These are phyloP conservation scores for Trachelus iudaicus DNA, from an alignment of 2,888 invertebrate species.

Conservation along the genomic window DNA sequence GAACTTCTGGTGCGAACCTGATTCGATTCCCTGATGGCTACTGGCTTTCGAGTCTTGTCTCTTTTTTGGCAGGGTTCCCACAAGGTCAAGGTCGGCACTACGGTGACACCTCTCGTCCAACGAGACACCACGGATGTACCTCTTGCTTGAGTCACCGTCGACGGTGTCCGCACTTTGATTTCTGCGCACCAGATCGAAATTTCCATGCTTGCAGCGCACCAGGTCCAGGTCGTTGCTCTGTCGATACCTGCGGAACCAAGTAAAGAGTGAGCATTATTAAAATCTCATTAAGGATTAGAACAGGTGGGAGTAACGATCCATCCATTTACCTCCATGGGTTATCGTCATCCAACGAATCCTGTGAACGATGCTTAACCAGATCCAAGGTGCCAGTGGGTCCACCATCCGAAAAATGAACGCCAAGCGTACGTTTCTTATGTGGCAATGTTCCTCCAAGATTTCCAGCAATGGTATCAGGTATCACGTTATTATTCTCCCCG, in stretches of 20 bases:
- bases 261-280: not conserved
- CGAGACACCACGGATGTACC: constrained; percentile 41
- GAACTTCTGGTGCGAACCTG: constrained; percentile 25
- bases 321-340: constrained; percentile 58
- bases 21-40: constrained; percentile 30
- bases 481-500: constrained; percentile 70
- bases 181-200: constrained; percentile 48
- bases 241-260: constrained; percentile 46
- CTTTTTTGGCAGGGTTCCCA: constrained; percentile 55
- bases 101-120: constrained; percentile 39
- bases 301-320: not conserved
- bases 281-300: not conserved
- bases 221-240: constrained; percentile 55
- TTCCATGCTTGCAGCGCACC: constrained; percentile 54
- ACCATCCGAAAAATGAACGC: constrained; percentile 54
- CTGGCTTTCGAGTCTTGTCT: constrained; percentile 25
- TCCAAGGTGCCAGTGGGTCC: constrained; percentile 52
- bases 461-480: constrained; percentile 55
- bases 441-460: constrained; percentile 61
- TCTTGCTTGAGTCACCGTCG: constrained; percentile 30
- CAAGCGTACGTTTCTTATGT: constrained; percentile 57
- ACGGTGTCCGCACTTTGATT: constrained; percentile 44
- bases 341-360: constrained; percentile 60
- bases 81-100: constrained; percentile 51
- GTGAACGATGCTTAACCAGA: constrained; percentile 58